These are phyloP conservation scores for Salarias fasciatus DNA, from an alignment of 2,797 vertebrate genomes.

Conservation along the genomic window DNA sequence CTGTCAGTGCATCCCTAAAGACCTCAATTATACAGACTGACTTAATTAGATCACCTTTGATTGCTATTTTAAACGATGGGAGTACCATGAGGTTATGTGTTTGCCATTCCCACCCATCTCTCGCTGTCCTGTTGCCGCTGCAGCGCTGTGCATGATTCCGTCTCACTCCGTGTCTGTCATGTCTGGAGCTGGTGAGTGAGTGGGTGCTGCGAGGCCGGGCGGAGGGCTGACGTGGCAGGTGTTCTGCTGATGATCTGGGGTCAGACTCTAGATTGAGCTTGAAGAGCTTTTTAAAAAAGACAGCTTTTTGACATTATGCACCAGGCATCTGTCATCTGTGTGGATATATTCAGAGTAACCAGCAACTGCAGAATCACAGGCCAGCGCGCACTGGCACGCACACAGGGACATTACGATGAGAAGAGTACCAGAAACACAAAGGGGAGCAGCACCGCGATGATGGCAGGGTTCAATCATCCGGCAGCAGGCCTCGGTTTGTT, in stretches of 20 bases:
- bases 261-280: conserved; percentile 76
- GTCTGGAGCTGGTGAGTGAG: conserved; percentile 52
- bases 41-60: conserved; percentile 82
- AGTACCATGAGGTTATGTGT: conserved; percentile 69
- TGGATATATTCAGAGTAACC: conserved; percentile 48
- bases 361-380: conserved; percentile 43
- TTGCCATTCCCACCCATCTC: conserved; percentile 66
- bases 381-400: conserved; percentile 49
- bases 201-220: conserved; percentile 58
- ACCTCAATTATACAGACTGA: conserved; percentile 73
- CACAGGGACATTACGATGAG: conserved; percentile 30
- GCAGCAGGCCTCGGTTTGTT: too few relatives aligned
- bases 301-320: conserved; percentile 67
- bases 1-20: conserved; percentile 74
- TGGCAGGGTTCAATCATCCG: too few relatives aligned
- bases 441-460: conserved; percentile 9
- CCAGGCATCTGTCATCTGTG: conserved; percentile 49
- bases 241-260: conserved; percentile 80
- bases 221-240: conserved; percentile 71
- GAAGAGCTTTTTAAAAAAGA: conserved; percentile 68
- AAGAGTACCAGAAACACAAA: conserved; percentile 39
- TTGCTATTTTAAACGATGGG: conserved; percentile 78
- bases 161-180: conserved; percentile 30
- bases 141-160: conserved; percentile 36
- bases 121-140: conserved; percentile 31